Conservation (phyloP, 2,888 invertebrate genomes). For the Abrostola tripartita region DNA sequence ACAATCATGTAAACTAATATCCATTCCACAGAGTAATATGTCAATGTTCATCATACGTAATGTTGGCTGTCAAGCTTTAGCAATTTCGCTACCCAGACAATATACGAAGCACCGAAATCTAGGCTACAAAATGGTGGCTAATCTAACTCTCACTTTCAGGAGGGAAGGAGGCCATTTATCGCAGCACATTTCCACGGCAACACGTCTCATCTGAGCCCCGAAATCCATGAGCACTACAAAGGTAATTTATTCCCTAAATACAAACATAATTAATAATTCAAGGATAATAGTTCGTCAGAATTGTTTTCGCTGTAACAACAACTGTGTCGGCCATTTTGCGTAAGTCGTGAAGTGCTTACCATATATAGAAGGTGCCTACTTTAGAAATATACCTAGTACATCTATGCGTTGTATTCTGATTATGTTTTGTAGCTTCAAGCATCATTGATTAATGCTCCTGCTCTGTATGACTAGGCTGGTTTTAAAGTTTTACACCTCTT, state of each 20-base stretch:
- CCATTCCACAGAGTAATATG: no score
- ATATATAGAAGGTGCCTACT: no score
- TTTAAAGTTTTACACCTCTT: no score
- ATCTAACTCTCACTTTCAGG: slow-evolving; percentile 56
- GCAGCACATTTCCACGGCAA: slow-evolving; percentile 90
- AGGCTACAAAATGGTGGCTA: no score
- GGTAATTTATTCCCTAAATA: slow-evolving; percentile 70
- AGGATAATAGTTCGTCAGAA: background rate
- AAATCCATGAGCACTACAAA: slow-evolving; percentile 88
- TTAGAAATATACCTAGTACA: no score
- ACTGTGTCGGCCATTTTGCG: background rate
- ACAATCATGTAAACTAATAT: no score
- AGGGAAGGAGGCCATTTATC: slow-evolving; percentile 76
- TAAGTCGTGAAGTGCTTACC: background rate
- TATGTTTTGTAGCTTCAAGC: no score
- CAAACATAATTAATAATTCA: background rate
- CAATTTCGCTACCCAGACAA: background rate
- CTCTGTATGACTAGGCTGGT: no score
- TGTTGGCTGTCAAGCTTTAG: no score
- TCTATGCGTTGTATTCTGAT: no score
- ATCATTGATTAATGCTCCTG: no score
- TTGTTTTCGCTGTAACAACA: background rate
- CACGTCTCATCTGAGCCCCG: slow-evolving; percentile 87
- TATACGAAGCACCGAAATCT: background rate
- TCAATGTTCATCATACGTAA: no score